phyloP scores from a whole-genome alignment of 2,888 invertebrate species.

The Leptogaster cylindrica region DNA sequence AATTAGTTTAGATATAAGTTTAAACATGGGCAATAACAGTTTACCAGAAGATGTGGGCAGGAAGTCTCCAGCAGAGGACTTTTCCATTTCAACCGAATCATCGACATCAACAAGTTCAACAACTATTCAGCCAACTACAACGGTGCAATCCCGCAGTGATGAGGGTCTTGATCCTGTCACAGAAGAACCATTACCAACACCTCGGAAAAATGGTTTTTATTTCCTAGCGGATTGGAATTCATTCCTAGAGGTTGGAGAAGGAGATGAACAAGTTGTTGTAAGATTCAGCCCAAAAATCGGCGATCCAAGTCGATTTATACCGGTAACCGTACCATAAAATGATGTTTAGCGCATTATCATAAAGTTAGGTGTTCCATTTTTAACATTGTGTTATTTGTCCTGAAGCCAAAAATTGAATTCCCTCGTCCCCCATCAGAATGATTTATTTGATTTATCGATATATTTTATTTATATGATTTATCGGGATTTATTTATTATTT shows the following conservation, averaged over 20 bases:
- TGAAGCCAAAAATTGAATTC: no score
- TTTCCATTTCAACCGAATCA: background rate
- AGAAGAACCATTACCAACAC: conserved; percentile 70
- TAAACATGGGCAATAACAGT: conserved; percentile 25
- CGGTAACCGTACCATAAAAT: conserved; percentile 73
- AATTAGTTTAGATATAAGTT: conserved; percentile 52
- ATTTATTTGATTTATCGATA: no score
- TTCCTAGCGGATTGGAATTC: conserved; percentile 87
- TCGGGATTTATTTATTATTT: no score
- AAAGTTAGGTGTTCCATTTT: no score
- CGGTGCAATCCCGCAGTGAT: conserved; percentile 69
- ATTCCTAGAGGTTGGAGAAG: conserved; percentile 82
- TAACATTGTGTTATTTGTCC: no score
- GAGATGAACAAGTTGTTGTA: conserved; percentile 77
- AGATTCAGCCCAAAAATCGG: conserved; percentile 82
- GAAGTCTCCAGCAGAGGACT: conserved; percentile 16
- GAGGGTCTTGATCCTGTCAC: conserved; percentile 67
- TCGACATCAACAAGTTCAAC: conserved; percentile 46
- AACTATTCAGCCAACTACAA: conserved; percentile 50
- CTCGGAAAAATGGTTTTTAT: conserved; percentile 78
- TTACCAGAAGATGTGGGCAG: background rate
- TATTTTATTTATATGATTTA: background rate
- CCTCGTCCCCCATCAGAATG: no score
- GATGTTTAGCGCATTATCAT: no score
- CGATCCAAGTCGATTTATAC: conserved; percentile 78